Conservation (phyloP, 2,888 invertebrate species). For the Brachylomia viminalis region DNA sequence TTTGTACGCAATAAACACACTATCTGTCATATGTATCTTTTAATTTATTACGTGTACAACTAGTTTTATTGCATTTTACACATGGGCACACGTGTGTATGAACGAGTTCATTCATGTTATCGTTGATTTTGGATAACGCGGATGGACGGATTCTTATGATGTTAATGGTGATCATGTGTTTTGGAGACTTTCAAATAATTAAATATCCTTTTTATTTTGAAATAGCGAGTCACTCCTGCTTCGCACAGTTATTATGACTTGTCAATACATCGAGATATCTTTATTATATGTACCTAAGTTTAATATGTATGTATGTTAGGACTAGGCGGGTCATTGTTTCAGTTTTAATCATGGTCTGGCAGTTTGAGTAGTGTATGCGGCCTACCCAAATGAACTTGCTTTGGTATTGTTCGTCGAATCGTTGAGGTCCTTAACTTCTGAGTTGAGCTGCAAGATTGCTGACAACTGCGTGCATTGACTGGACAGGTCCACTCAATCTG, state of each 20-base stretch:
- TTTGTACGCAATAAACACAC: conserved; percentile 72
- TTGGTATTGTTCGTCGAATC: too few species aligned
- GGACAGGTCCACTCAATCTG: too few species aligned
- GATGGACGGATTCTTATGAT: too few species aligned
- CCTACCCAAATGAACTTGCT: too few species aligned
- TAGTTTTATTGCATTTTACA: conserved; percentile 39
- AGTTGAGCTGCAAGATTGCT: too few species aligned
- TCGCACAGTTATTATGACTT: background rate
- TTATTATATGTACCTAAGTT: background rate
- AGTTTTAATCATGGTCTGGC: too few species aligned
- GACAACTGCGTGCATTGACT: too few species aligned
- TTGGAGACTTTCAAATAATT: background rate
- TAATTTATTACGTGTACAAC: conserved; percentile 68
- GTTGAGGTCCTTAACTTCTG: too few species aligned
- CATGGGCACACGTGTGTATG: conserved; percentile 1
- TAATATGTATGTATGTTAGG: too few species aligned
- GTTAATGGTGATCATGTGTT: background rate
- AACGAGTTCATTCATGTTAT: conserved; percentile 22
- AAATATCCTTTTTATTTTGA: background rate
- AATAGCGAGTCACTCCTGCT: too few species aligned
- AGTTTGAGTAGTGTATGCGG: too few species aligned
- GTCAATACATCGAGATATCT: background rate
- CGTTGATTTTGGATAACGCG: background rate
- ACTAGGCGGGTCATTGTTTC: too few species aligned
- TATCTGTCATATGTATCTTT: conserved; percentile 71